A percentile compares a stretch with the other conserved stretches of the same genome.
Conservation (phyloP, 2,797 vertebrate genomes). For the Percopsis omiscomaycus region DNA sequence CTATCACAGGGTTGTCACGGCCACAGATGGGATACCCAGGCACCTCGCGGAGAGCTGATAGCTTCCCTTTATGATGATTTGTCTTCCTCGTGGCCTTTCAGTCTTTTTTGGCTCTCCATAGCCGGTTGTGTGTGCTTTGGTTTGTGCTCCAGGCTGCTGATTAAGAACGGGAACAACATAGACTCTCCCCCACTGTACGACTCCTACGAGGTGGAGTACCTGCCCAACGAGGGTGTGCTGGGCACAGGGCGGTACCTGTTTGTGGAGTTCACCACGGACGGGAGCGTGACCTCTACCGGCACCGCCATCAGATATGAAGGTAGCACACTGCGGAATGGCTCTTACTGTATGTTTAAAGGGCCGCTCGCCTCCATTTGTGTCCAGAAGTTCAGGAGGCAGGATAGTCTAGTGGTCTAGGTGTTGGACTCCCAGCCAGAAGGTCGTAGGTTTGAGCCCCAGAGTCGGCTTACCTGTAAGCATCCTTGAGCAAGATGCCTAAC, state of each 20-base stretch:
- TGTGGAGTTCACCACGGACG: constrained; percentile 92
- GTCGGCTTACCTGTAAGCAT: too few species aligned
- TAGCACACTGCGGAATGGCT: constrained; percentile 36
- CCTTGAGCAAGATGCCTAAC: too few species aligned
- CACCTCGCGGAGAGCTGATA: constrained; percentile 39
- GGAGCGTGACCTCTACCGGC: constrained; percentile 86
- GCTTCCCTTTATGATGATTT: constrained; percentile 40
- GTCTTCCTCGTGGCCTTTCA: constrained; percentile 37
- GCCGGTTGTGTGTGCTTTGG: background rate
- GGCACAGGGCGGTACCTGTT: constrained; percentile 87
- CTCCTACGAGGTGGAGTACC: constrained; percentile 95
- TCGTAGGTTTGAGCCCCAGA: too few species aligned
- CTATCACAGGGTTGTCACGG: constrained; percentile 63
- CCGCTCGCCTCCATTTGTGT: too few species aligned
- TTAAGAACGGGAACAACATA: constrained; percentile 93
- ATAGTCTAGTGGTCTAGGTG: too few species aligned
- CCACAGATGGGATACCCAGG: constrained; percentile 45
- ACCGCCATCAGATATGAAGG: constrained; percentile 94
- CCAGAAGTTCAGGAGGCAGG: too few species aligned
- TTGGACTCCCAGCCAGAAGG: too few species aligned
- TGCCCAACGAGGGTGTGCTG: constrained; percentile 94
- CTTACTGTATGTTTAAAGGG: too few species aligned
- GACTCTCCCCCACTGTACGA: constrained; percentile 91
- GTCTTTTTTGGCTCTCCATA: constrained; percentile 18
- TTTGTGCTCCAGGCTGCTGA: constrained; percentile 83